A percentile compares a stretch with the other conserved stretches of the same genome.
Evolutionary conservation across 2,797 vertebrate species (phyloP).

Genomic region (Gymnopithys bicolor): DNA sequence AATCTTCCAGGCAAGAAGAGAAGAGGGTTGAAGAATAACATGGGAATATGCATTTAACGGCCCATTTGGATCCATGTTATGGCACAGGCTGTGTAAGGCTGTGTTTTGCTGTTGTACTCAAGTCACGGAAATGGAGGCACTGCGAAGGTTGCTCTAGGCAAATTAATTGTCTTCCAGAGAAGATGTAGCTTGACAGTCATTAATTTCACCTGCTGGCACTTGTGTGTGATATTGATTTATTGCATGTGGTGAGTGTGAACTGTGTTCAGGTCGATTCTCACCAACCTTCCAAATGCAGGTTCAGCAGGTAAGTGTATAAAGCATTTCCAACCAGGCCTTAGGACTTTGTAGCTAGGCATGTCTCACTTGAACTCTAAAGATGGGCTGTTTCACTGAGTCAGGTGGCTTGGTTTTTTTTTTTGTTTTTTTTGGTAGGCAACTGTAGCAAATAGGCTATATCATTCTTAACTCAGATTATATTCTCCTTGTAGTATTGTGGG

Average conservation of each 20-base stretch:
- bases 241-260: background rate
- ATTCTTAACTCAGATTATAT: background rate
- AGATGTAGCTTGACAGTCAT: background rate
- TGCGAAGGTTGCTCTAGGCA: background rate
- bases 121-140: background rate
- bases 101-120: background rate
- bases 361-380: background rate
- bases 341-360: background rate
- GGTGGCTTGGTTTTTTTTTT: background rate
- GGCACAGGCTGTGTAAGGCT: background rate
- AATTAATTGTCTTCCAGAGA: background rate
- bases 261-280: background rate
- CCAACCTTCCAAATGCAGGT: background rate
- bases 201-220: background rate
- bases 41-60: background rate
- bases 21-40: background rate
- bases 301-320: background rate
- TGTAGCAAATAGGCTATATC: background rate
- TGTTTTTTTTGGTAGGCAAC: background rate
- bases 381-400: background rate
- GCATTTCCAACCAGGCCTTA: background rate
- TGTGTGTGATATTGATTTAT: background rate
- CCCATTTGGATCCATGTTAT: background rate
- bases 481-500: background rate
- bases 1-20: background rate